Base-by-base conservation (phyloP, 2,113 vertebrate genomes). In the Pelvicachromis taeniatus region DNA sequence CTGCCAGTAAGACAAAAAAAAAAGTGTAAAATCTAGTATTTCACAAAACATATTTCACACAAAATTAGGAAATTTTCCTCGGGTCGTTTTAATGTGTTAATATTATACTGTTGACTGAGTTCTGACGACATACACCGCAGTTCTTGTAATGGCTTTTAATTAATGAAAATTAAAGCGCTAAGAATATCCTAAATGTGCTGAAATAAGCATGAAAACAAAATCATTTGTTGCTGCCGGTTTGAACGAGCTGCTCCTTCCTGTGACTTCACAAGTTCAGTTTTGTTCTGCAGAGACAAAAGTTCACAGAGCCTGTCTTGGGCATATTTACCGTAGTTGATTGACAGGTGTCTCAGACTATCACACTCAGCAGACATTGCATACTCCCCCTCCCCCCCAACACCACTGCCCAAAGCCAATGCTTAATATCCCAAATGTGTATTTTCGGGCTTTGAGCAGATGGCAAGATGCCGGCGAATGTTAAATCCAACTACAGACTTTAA, bases 311-410 rank as follows among this genome's bases (percentile, higher is more conserved):
- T 3, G 0, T 87, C 56, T 83, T 45, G 19, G 75, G 78, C n/a
- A 4, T 80, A 78, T 80, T 54, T 45, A 26, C 26, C 26, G 26
- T 26, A 9, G 21, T 87, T 90, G 88, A 90, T 56, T 90, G 88
- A 90, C 82, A 90, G 85, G 50, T 87, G 88, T 89, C 87, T 88
- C 53, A 81, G 45, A 45, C 19, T 5, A 83, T 88, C 61, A 87
- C 48, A 54, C 83, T 88, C 85, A 89, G 80, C 58, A 40, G 77
- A 68, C 75, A n/a, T 61, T 19, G 68, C 78, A 59, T 10, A 31
- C 33, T 77, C 8, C 10, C 48, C 9, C 16, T 3, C 4, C 63
- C 79, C 59, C 33, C 16, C 9, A 73, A 17, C 42, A 73, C 23
- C 17, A 29, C 42, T 31, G 42, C 68, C 68, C 42, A 73, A 19